These are phyloP conservation scores for Latheticus oryzae DNA, from an alignment of 2,888 invertebrate genomes.

Conservation along the genomic window DNA sequence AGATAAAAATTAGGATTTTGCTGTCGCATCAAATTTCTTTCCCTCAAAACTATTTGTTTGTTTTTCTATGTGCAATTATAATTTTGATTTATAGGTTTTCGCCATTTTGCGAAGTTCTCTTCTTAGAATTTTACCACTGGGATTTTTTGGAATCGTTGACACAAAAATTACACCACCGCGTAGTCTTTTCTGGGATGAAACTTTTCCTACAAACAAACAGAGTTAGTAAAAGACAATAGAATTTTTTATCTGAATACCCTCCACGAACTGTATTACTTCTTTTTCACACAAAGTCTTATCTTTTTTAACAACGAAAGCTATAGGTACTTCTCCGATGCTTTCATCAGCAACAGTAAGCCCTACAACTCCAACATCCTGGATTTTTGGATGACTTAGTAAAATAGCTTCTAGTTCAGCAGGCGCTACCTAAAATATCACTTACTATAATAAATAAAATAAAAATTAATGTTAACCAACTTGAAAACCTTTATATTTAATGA, in stretches of 20 bases:
- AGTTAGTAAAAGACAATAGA: too few species aligned
- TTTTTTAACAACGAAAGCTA: conserved; percentile 80
- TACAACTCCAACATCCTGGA: conserved; percentile 86
- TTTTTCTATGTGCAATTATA: too few species aligned
- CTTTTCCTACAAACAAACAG: conserved; percentile 65
- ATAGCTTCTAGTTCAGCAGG: conserved; percentile 91
- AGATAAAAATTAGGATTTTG: conserved; percentile 1
- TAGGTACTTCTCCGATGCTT: conserved; percentile 79
- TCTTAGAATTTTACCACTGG: conserved; percentile 68
- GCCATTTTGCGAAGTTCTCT: conserved; percentile 56
- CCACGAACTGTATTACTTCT: conserved; percentile 64
- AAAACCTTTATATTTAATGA: conserved; percentile 91
- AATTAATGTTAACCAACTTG: conserved; percentile 73
- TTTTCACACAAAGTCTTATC: conserved; percentile 67
- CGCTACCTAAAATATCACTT: conserved; percentile 69
- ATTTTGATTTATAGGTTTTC: background rate
- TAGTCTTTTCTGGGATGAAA: conserved; percentile 79
- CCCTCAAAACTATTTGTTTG: background rate
- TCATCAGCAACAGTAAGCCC: conserved; percentile 79
- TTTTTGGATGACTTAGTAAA: conserved; percentile 75
- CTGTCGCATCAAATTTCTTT: too few species aligned
- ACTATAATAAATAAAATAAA: too few species aligned
- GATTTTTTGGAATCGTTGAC: conserved; percentile 67
- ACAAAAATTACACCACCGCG: conserved; percentile 73
- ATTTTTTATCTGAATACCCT: conserved; percentile 55